Percentiles rank a stretch among this genome's conserved stretches.
These are phyloP conservation scores for Globia sparganii DNA, from an alignment of 2,888 invertebrate genomes.

Conservation along the genomic window DNA sequence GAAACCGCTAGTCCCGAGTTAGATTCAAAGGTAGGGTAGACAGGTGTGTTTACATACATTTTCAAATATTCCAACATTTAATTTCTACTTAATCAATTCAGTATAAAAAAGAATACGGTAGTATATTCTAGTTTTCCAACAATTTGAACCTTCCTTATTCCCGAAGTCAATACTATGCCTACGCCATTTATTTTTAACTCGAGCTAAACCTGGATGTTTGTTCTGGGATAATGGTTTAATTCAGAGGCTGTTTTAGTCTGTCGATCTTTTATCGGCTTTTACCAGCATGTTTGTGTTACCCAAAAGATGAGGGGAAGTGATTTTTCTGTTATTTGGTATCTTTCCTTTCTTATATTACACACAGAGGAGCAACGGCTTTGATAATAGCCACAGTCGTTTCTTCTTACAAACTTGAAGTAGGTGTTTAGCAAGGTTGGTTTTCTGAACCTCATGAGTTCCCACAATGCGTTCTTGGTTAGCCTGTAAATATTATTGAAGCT, in stretches of 20 bases:
- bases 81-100: not conserved
- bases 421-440: not conserved
- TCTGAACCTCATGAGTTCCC: not conserved
- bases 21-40: not conserved
- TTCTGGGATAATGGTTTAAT: conserved; percentile 28
- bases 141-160: conserved; percentile 31
- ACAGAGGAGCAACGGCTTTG: not conserved
- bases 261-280: conserved; percentile 25
- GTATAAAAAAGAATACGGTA: not conserved
- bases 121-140: conserved; percentile 6
- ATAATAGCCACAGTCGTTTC: not conserved
- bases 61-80: not conserved
- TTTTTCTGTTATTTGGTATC: not conserved
- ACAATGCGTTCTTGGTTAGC: not conserved
- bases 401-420: not conserved
- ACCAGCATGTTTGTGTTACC: not conserved
- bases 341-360: not conserved
- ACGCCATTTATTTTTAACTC: conserved; percentile 48
- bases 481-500: not conserved
- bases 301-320: not conserved
- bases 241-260: conserved; percentile 8
- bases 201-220: conserved; percentile 31
- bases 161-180: conserved; percentile 37
- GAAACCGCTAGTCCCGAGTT: not conserved
- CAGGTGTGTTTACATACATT: not conserved